Evolutionary conservation across 64 coral and sea anemone genomes (phyloP).

Genomic region (Montipora foliosa): DNA sequence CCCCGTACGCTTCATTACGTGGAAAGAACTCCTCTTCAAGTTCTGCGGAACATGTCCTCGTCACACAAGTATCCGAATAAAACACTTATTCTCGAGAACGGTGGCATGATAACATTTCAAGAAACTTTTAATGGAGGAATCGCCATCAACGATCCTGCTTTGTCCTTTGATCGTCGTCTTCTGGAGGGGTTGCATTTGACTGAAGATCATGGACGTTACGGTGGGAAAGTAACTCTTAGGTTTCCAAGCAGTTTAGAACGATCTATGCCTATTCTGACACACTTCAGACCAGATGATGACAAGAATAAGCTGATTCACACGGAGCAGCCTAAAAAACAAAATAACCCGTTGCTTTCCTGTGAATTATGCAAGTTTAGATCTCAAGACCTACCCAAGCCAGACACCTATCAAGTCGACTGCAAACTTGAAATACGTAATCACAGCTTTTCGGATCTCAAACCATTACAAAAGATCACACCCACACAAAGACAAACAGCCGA

Average conservation of each 20-base stretch:
- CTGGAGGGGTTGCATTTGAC: slow-evolving; percentile 58
- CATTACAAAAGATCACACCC: slow-evolving; percentile 84
- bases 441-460: slow-evolving; percentile 70
- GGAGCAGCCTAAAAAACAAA: slow-evolving; percentile 18
- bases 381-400: slow-evolving; percentile 9
- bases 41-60: slow-evolving; percentile 59
- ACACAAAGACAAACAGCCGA: slow-evolving; percentile 79
- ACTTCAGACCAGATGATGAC: slow-evolving; percentile 56
- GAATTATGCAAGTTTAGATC: slow-evolving; percentile 56
- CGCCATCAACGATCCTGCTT: slow-evolving; percentile 87
- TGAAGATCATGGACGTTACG: slow-evolving; percentile 60
- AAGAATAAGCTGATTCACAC: slow-evolving; percentile 75
- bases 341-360: slow-evolving; percentile 20
- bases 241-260: slow-evolving; percentile 7
- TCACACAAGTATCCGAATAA: slow-evolving; percentile 51
- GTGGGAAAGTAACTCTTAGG: slow-evolving; percentile 9
- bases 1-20: slow-evolving; percentile 83
- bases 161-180: slow-evolving; percentile 89
- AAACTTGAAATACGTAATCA: background rate
- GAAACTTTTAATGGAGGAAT: slow-evolving; percentile 79
- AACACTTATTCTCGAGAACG: slow-evolving; percentile 75
- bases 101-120: slow-evolving; percentile 80
- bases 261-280: slow-evolving; percentile 49
- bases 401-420: background rate
- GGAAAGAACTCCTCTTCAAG: slow-evolving; percentile 73